These are phyloP conservation scores for Oophaga pumilio DNA, from an alignment of 2,113 vertebrate species.

Conservation along the genomic window DNA sequence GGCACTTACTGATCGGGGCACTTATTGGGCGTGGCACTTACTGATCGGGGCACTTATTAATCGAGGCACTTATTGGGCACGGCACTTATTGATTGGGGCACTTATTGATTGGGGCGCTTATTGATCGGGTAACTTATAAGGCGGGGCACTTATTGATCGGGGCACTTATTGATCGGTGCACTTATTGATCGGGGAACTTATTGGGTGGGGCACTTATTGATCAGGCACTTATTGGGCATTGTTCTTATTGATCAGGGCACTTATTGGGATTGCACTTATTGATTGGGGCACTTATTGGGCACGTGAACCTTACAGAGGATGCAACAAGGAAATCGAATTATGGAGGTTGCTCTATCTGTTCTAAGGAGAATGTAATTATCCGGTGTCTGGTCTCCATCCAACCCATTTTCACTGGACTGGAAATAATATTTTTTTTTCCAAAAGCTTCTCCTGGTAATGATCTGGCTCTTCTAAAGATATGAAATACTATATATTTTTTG, in stretches of 20 bases:
- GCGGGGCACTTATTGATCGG: too few relatives aligned
- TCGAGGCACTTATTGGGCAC: too few relatives aligned
- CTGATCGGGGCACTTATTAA: too few relatives aligned
- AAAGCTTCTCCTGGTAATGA: not conserved
- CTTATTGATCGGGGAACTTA: too few relatives aligned
- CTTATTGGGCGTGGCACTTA: too few relatives aligned
- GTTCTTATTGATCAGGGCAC: not conserved
- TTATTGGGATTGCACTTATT: not conserved
- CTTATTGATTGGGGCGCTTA: too few relatives aligned
- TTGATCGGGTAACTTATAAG: too few relatives aligned
- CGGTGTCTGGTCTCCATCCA: not conserved
- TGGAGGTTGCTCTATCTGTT: not conserved
- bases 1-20: too few relatives aligned
- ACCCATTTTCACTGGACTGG: not conserved
- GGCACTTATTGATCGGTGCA: too few relatives aligned
- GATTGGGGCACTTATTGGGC: not conserved
- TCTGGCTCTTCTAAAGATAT: not conserved
- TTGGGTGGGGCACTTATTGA: too few relatives aligned
- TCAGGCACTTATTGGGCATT: too few relatives aligned
- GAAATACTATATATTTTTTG: not conserved
- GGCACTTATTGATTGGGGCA: too few relatives aligned
- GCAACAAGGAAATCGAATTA: not conserved
- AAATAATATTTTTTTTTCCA: not conserved
- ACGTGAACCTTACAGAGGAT: not conserved
- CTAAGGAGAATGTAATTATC: slow-evolving; percentile 2